These are phyloP conservation scores for Oncorhynchus clarkii DNA, from an alignment of 2,113 vertebrate species.

Conservation along the genomic window DNA sequence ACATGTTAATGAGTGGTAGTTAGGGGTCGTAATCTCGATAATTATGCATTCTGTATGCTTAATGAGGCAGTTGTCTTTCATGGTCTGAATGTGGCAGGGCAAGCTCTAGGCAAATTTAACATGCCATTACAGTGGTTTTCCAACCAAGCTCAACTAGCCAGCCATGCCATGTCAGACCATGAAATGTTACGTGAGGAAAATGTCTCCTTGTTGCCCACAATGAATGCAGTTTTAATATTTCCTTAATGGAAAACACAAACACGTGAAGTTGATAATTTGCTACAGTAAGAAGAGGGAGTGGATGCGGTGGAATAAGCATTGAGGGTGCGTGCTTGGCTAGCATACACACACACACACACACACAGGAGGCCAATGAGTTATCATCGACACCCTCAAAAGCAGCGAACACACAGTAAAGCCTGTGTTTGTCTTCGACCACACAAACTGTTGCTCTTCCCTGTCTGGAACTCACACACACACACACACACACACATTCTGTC, in stretches of 20 bases:
- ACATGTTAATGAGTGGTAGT: slow-evolving; percentile 20
- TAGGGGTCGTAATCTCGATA: slow-evolving; percentile 43
- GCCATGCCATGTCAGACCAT: not conserved
- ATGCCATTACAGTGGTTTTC: slow-evolving; percentile 56
- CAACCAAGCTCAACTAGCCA: slow-evolving; percentile 35
- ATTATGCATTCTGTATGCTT: slow-evolving; percentile 42
- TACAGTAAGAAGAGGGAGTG: not conserved
- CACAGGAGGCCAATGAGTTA: slow-evolving; percentile 34
- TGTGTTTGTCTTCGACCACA: not conserved
- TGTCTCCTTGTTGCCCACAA: slow-evolving; percentile 35
- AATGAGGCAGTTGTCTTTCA: slow-evolving; percentile 52
- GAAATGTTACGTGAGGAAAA: slow-evolving; percentile 46
- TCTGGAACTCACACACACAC: slow-evolving; percentile 2
- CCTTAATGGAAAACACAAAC: slow-evolving; percentile 55
- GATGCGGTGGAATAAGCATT: not conserved
- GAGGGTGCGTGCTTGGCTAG: not conserved
- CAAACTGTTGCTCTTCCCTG: too few relatives aligned
- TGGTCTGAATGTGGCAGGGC: slow-evolving; percentile 37
- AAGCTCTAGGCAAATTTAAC: slow-evolving; percentile 52
- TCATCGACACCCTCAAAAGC: slow-evolving; percentile 37
- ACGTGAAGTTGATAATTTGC: slow-evolving; percentile 42
- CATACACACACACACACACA: not conserved
- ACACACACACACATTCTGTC: not conserved
- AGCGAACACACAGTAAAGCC: slow-evolving; percentile 4
- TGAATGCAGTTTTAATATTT: slow-evolving; percentile 41